Evolutionary conservation across 1,140 invertebrate species (phyloP).

Genomic region (Aphis craccivora): DNA sequence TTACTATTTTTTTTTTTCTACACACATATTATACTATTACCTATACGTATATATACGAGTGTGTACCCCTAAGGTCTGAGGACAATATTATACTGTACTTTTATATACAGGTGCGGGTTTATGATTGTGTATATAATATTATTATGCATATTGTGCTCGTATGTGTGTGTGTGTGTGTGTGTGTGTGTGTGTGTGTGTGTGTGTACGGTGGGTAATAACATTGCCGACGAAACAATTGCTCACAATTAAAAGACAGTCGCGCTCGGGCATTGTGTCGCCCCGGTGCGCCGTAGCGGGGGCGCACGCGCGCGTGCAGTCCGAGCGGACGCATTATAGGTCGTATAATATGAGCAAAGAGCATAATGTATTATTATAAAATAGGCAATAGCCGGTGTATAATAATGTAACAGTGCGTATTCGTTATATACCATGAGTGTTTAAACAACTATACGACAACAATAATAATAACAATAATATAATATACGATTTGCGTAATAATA

Average conservation of each 20-base stretch:
- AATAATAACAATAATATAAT: background rate
- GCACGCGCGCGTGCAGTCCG: too few relatives aligned
- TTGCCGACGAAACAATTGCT: constrained; percentile 33
- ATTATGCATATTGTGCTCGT: too few relatives aligned
- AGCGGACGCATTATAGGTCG: too few relatives aligned
- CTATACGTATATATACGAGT: too few relatives aligned
- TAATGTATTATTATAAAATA: background rate
- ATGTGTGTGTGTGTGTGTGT: too few relatives aligned
- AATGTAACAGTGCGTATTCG: background rate
- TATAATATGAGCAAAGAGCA: background rate
- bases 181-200: too few relatives aligned
- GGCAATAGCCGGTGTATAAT: background rate
- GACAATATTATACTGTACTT: background rate
- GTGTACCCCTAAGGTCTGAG: background rate
- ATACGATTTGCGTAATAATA: background rate
- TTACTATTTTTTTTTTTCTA: background rate
- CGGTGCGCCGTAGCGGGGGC: too few relatives aligned
- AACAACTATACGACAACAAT: background rate
- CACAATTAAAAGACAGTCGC: constrained; percentile 36
- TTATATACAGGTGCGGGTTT: background rate
- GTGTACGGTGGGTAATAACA: background rate
- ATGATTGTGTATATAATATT: background rate
- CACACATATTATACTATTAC: background rate
- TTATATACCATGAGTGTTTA: background rate
- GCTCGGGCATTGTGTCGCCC: constrained; percentile 32